phyloP scores from a whole-genome alignment of 2,797 vertebrate genomes.

The Tapirus indicus region DNA sequence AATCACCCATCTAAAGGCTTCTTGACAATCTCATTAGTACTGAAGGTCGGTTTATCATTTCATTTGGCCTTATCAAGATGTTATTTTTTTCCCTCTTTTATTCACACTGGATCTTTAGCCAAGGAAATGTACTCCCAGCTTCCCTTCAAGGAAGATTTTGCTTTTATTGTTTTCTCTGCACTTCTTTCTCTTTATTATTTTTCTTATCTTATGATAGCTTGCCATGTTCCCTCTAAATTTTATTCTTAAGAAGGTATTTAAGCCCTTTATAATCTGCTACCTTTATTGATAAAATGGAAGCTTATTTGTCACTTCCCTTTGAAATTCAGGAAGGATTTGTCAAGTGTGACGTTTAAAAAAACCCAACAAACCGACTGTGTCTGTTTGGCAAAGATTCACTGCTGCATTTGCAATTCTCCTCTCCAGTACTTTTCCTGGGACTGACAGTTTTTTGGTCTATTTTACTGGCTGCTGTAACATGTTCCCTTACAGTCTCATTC shows the following conservation, averaged over 20 bases:
- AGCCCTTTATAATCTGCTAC: conserved; percentile 44
- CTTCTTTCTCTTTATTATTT: conserved; percentile 49
- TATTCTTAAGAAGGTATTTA: conserved; percentile 61
- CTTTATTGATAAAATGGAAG: conserved; percentile 70
- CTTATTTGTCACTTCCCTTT: conserved; percentile 59
- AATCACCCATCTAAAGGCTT: not conserved
- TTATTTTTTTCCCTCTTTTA: conserved; percentile 24
- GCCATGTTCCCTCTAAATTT: conserved; percentile 42
- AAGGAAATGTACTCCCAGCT: conserved; percentile 50
- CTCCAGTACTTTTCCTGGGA: conserved; percentile 55
- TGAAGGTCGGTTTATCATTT: conserved; percentile 19
- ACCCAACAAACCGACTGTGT: conserved; percentile 24
- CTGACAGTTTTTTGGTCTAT: conserved; percentile 66
- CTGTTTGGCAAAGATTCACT: conserved; percentile 64
- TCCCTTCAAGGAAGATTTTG: conserved; percentile 58
- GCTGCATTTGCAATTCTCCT: conserved; percentile 1
- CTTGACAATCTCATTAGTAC: conserved; percentile 44
- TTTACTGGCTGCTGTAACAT: conserved; percentile 38
- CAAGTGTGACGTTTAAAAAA: conserved; percentile 43
- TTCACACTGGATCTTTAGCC: conserved; percentile 38
- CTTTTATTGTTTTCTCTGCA: conserved; percentile 53
- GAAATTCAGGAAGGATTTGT: conserved; percentile 66
- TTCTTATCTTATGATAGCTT: conserved; percentile 46
- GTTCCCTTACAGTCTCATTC: conserved; percentile 1
- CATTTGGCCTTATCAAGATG: conserved; percentile 26